Percentiles rank a stretch among this genome's conserved stretches.
phyloP scores from a whole-genome alignment of 2,113 vertebrate genomes.

The Notothenia rossii region DNA sequence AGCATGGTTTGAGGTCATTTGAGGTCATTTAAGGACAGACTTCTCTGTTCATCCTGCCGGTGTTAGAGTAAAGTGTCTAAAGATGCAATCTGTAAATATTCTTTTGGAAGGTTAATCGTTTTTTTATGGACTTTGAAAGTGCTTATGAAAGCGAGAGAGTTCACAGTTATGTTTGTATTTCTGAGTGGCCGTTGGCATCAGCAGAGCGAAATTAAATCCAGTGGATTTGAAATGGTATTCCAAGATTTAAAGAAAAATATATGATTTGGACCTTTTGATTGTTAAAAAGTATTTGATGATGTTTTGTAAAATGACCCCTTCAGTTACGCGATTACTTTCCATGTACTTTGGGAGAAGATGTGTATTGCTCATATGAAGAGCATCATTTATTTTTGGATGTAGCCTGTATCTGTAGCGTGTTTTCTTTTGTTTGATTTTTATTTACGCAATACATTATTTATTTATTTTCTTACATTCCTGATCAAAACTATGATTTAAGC shows the following conservation, averaged over 20 bases:
- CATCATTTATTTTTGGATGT: slow-evolving; percentile 71
- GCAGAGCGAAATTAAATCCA: slow-evolving; percentile 72
- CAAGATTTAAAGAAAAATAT: slow-evolving; percentile 30
- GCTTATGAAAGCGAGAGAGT: slow-evolving; percentile 45
- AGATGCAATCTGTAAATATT: slow-evolving; percentile 61
- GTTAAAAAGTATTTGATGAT: slow-evolving; percentile 49
- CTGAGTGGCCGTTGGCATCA: slow-evolving; percentile 33
- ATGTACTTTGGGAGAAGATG: slow-evolving; percentile 41
- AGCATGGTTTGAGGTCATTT: background rate
- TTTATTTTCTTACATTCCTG: slow-evolving; percentile 55
- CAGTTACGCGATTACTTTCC: slow-evolving; percentile 36
- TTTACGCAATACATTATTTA: slow-evolving; percentile 48
- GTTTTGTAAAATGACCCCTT: slow-evolving; percentile 42
- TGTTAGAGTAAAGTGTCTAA: slow-evolving; percentile 60
- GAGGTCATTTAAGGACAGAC: background rate
- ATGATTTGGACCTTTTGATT: slow-evolving; percentile 56
- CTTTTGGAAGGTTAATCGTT: slow-evolving; percentile 24
- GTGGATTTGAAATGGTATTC: slow-evolving; percentile 75
- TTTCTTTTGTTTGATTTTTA: slow-evolving; percentile 19
- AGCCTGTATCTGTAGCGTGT: slow-evolving; percentile 60
- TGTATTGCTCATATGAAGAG: slow-evolving; percentile 34
- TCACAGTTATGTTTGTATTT: slow-evolving; percentile 55
- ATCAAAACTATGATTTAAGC: slow-evolving; percentile 37
- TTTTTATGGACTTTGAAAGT: slow-evolving; percentile 13
- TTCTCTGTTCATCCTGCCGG: slow-evolving; percentile 6